These are phyloP conservation scores for Emys orbicularis DNA, from an alignment of 2,797 vertebrate species.

Conservation along the genomic window DNA sequence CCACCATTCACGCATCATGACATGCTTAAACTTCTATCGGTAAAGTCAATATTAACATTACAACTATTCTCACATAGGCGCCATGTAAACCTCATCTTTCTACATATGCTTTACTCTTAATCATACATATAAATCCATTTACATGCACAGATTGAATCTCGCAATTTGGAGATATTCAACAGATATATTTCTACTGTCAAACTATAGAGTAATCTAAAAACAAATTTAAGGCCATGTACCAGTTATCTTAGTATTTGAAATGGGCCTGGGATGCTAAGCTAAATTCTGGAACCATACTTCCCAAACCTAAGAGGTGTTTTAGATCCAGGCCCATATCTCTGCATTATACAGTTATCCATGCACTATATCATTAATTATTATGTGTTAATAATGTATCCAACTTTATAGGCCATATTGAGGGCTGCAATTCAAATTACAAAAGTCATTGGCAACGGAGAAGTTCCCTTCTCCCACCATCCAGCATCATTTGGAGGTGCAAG, in stretches of 20 bases:
- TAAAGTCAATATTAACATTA: conserved; percentile 76
- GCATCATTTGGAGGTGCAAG: neutral
- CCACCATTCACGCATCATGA: conserved; percentile 62
- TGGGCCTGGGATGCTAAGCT: neutral
- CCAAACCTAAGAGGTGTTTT: neutral
- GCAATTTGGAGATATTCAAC: conserved; percentile 56
- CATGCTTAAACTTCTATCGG: conserved; percentile 68
- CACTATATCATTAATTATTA: neutral
- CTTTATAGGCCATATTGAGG: neutral
- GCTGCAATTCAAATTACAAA: neutral
- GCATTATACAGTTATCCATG: too few species aligned
- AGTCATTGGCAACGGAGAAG: neutral
- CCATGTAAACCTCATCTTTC: conserved; percentile 69
- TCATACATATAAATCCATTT: conserved; percentile 70
- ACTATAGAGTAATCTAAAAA: neutral
- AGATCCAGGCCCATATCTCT: neutral
- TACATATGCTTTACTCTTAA: conserved; percentile 67
- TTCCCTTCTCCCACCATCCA: neutral
- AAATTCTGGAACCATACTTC: neutral
- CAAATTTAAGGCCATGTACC: conserved; percentile 24
- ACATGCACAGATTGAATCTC: conserved; percentile 30
- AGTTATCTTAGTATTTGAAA: neutral
- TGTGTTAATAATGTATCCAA: neutral
- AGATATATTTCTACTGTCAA: conserved; percentile 45
- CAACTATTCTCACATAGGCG: conserved; percentile 68